These are phyloP conservation scores for Eugnorisma glareosa DNA, from an alignment of 2,888 invertebrate genomes.

Conservation along the genomic window DNA sequence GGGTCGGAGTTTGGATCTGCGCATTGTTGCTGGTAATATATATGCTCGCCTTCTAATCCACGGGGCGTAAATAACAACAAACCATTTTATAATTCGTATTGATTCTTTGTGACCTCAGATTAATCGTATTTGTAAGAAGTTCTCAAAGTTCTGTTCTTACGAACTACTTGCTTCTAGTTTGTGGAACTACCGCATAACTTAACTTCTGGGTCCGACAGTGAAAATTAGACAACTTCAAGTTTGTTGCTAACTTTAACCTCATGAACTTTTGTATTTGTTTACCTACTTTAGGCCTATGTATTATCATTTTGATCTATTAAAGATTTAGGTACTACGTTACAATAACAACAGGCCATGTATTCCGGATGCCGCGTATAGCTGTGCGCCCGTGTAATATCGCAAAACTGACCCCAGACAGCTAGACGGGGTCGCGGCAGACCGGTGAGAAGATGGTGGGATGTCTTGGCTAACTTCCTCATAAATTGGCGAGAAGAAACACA, in stretches of 20 bases:
- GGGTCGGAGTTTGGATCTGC: no score
- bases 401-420: not conserved
- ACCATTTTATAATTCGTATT: not conserved
- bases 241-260: slow-evolving; percentile 28
- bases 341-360: no score
- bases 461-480: not conserved
- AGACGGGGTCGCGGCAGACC: not conserved
- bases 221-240: slow-evolving; percentile 27
- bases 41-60: no score
- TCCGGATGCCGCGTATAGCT: not conserved
- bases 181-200: slow-evolving; percentile 22
- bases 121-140: not conserved
- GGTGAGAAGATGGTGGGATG: no score
- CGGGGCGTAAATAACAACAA: no score
- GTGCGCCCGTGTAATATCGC: not conserved
- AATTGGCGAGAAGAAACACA: no score
- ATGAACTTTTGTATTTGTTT: slow-evolving; percentile 28
- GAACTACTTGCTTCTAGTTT: slow-evolving; percentile 19
- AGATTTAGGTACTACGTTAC: no score
- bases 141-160: slow-evolving; percentile 10
- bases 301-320: no score
- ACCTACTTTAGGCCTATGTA: not conserved
- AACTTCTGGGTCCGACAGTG: slow-evolving; percentile 13
- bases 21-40: no score
- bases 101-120: not conserved